A percentile compares a stretch with the other conserved stretches of the same genome.
phyloP scores from a whole-genome alignment of 2,797 vertebrate species.

The Siniperca undulata region DNA sequence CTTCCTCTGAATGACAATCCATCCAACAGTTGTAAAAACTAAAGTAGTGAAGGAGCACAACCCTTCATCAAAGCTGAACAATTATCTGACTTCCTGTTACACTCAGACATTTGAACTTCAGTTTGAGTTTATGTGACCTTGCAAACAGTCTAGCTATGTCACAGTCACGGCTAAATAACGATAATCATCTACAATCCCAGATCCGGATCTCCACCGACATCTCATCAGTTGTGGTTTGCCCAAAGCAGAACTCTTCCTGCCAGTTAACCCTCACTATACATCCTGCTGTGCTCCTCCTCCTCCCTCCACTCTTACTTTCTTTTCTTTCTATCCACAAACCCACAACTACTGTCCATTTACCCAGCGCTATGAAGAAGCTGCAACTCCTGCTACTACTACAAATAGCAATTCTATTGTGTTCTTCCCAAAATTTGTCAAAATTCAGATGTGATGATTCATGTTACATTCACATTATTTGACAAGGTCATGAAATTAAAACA shows the following conservation, averaged over 20 bases:
- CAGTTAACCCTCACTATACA: conserved; percentile 20
- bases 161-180: conserved; percentile 14
- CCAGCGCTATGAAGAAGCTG: background rate
- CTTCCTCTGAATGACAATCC: too few species aligned
- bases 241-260: conserved; percentile 21
- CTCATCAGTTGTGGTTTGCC: conserved; percentile 46
- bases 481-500: background rate
- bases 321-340: conserved; percentile 27
- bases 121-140: conserved; percentile 18
- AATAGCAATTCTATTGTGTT: background rate
- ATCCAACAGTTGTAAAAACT: background rate
- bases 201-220: conserved; percentile 39
- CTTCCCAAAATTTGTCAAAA: background rate
- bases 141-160: conserved; percentile 9
- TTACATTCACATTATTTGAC: background rate
- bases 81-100: background rate
- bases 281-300: conserved; percentile 16
- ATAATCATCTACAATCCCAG: conserved; percentile 43
- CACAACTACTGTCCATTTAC: background rate
- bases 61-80: background rate
- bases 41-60: background rate
- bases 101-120: conserved; percentile 5
- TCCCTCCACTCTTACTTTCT: background rate
- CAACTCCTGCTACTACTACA: background rate
- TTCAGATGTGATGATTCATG: background rate